Evolutionary conservation across 2,797 vertebrate species (phyloP).

Genomic region (Sebastiscus tertius): DNA sequence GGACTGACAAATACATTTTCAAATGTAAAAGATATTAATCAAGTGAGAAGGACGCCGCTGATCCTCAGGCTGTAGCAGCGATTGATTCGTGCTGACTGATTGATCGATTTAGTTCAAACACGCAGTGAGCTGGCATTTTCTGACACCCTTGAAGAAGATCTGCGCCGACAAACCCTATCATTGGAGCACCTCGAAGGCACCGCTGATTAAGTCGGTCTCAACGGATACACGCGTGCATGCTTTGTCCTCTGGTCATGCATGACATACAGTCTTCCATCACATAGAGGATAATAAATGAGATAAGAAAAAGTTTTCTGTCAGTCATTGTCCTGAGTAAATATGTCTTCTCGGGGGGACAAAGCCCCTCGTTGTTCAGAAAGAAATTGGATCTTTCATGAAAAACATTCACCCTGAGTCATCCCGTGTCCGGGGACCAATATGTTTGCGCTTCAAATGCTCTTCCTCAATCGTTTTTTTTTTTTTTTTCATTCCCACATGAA

Average conservation of each 20-base stretch:
- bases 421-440: neutral
- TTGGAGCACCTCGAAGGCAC: slow-evolving; percentile 33
- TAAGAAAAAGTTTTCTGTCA: slow-evolving; percentile 13
- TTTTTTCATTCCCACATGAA: neutral
- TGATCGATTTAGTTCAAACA: slow-evolving; percentile 63
- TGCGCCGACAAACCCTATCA: slow-evolving; percentile 25
- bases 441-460: slow-evolving; percentile 24
- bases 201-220: slow-evolving; percentile 9
- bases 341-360: slow-evolving; percentile 12
- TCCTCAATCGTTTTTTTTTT: slow-evolving; percentile 16
- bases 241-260: neutral
- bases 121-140: slow-evolving; percentile 60
- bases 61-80: slow-evolving; percentile 30
- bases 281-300: slow-evolving; percentile 5
- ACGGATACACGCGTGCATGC: neutral
- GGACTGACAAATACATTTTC: slow-evolving; percentile 41
- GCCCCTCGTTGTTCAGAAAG: slow-evolving; percentile 19
- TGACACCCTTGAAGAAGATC: slow-evolving; percentile 43
- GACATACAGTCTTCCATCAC: slow-evolving; percentile 2
- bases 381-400: slow-evolving; percentile 45
- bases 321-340: slow-evolving; percentile 27
- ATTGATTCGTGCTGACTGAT: slow-evolving; percentile 58
- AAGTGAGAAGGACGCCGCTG: slow-evolving; percentile 1
- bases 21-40: slow-evolving; percentile 43
- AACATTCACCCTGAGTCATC: slow-evolving; percentile 27